Conservation (phyloP, 1,140 invertebrate species). For the Geopemphigus sp. region DNA sequence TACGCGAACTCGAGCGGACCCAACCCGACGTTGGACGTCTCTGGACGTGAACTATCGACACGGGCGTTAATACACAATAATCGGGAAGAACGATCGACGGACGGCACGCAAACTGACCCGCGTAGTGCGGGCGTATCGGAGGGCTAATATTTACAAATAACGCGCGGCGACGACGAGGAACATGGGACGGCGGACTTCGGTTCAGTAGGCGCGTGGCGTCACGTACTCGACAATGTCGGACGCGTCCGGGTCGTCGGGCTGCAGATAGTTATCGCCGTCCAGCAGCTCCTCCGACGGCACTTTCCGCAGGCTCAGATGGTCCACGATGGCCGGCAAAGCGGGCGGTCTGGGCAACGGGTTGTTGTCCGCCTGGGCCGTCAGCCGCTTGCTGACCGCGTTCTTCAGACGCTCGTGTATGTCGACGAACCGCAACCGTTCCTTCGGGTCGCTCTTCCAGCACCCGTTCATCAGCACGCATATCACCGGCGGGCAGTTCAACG, state of each 20-base stretch:
- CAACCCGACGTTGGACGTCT: no score
- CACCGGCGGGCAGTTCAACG: slow-evolving; percentile 72
- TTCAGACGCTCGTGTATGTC: slow-evolving; percentile 70
- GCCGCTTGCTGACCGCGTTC: slow-evolving; percentile 55
- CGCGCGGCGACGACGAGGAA: no score
- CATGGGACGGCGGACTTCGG: no score
- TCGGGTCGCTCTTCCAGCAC: slow-evolving; percentile 82
- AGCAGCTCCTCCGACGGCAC: slow-evolving; percentile 57
- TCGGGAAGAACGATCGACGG: no score
- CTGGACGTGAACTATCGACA: no score
- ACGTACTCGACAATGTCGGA: neutral
- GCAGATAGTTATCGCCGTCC: slow-evolving; percentile 63
- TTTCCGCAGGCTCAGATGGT: slow-evolving; percentile 53
- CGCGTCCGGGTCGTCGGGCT: slow-evolving; percentile 55
- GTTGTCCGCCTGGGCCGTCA: neutral
- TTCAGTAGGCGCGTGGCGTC: neutral
- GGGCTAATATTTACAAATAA: no score
- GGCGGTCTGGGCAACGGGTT: slow-evolving; percentile 50
- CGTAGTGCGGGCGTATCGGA: no score
- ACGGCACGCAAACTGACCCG: no score
- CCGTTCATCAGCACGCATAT: slow-evolving; percentile 78
- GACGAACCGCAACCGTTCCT: slow-evolving; percentile 71
- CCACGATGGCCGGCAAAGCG: slow-evolving; percentile 53
- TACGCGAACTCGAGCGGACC: no score
- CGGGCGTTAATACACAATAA: no score